These are phyloP conservation scores for Papilio polytes DNA, from an alignment of 1,140 invertebrate genomes.

Conservation along the genomic window DNA sequence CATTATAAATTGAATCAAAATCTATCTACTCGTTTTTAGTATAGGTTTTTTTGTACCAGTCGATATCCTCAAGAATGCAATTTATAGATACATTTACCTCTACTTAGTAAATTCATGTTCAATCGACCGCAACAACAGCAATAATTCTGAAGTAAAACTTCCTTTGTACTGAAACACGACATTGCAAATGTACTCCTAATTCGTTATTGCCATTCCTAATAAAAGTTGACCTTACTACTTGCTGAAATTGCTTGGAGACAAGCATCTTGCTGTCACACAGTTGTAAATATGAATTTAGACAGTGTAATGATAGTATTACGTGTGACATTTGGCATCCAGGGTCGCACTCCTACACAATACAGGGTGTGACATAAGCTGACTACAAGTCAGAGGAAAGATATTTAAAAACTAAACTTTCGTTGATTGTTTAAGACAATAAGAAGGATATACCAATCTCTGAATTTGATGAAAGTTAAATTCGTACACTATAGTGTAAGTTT, in stretches of 20 bases:
- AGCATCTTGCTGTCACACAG: slow-evolving; percentile 48
- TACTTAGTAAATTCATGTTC: not conserved
- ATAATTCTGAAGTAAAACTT: slow-evolving; percentile 47
- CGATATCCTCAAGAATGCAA: not conserved
- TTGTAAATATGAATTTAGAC: slow-evolving; percentile 48
- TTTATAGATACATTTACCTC: not conserved
- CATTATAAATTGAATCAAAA: too few species aligned
- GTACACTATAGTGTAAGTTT: too few species aligned
- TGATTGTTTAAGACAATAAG: not conserved
- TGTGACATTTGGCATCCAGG: slow-evolving; percentile 60
- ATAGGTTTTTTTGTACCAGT: too few species aligned
- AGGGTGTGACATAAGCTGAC: slow-evolving; percentile 15
- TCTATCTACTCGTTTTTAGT: too few species aligned
- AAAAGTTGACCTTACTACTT: slow-evolving; percentile 67
- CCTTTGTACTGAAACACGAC: slow-evolving; percentile 41
- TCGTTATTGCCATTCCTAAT: slow-evolving; percentile 59
- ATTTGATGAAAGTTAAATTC: not conserved
- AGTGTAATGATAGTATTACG: slow-evolving; percentile 58
- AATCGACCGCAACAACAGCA: slow-evolving; percentile 1
- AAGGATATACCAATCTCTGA: not conserved
- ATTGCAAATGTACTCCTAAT: slow-evolving; percentile 42
- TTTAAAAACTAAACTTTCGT: not conserved
- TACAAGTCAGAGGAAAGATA: not conserved
- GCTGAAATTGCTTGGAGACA: slow-evolving; percentile 66
- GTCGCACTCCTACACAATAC: slow-evolving; percentile 53